These are phyloP conservation scores for Conomelus anceps DNA, from an alignment of 2,888 invertebrate genomes.

Conservation along the genomic window DNA sequence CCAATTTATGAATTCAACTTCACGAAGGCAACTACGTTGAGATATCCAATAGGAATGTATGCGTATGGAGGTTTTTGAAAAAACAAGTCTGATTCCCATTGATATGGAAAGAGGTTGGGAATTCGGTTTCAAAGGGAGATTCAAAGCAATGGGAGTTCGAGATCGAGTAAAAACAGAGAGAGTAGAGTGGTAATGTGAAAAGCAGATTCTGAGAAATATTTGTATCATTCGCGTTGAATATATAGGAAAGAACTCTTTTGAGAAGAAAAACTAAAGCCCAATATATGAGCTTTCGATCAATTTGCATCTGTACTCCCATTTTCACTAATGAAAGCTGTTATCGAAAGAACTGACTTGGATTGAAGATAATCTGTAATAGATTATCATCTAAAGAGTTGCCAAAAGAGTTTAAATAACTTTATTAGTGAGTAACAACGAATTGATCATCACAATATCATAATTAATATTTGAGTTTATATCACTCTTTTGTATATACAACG, in stretches of 20 bases:
- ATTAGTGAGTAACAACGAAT: too few relatives aligned
- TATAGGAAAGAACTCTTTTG: neutral
- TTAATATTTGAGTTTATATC: too few relatives aligned
- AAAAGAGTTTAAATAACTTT: too few relatives aligned
- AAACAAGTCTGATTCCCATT: neutral
- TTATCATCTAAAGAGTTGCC: too few relatives aligned
- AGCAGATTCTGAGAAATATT: neutral
- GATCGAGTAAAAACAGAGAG: neutral
- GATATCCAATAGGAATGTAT: neutral
- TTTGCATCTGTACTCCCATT: neutral
- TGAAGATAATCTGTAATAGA: too few relatives aligned
- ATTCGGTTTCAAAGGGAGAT: neutral
- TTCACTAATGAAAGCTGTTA: too few relatives aligned
- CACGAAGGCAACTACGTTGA: neutral
- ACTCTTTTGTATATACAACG: too few relatives aligned
- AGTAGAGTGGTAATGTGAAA: neutral
- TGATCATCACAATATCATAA: too few relatives aligned
- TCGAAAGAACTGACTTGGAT: too few relatives aligned
- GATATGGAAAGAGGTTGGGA: neutral
- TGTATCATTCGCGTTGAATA: neutral
- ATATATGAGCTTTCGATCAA: neutral
- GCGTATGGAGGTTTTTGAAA: neutral
- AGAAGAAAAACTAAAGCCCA: neutral
- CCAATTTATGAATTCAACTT: neutral
- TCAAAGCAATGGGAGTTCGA: neutral